Evolutionary conservation across 2,113 vertebrate species (phyloP).

Genomic region (Rhineura floridana): DNA sequence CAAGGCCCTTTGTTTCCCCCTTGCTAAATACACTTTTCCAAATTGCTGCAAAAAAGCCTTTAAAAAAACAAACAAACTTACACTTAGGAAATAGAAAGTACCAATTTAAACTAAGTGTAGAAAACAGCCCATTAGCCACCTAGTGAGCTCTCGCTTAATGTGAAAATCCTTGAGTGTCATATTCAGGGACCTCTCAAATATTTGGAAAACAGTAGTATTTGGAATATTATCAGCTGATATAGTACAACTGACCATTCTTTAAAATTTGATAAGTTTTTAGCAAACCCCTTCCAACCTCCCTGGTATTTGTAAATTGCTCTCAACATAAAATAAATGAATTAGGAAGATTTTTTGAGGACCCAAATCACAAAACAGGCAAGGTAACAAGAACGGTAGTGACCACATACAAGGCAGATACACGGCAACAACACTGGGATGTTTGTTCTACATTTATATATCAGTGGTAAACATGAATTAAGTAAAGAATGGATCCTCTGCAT

Average conservation of each 20-base stretch:
- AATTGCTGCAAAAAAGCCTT: slow-evolving; percentile 8
- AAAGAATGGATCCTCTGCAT: slow-evolving; percentile 15
- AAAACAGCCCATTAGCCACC: neutral
- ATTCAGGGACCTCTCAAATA: neutral
- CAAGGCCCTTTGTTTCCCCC: neutral
- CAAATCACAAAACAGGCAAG: neutral
- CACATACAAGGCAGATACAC: neutral
- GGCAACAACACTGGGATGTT: neutral
- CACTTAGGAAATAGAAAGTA: slow-evolving; percentile 36
- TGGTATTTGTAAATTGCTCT: neutral
- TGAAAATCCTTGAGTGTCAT: neutral
- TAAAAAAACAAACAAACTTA: slow-evolving; percentile 22
- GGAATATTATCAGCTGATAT: neutral
- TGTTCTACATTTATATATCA: neutral
- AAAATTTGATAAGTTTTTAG: neutral
- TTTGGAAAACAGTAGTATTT: neutral
- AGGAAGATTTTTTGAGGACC: slow-evolving; percentile 3
- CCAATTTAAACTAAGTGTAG: neutral
- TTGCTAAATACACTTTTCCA: neutral
- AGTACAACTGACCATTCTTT: neutral
- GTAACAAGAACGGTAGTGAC: neutral
- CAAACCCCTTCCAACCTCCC: neutral
- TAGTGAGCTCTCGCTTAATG: slow-evolving; percentile 16
- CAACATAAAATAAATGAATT: slow-evolving; percentile 14
- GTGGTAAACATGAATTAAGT: slow-evolving; percentile 17